These are phyloP conservation scores for Cassiopea xamachana DNA, from an alignment of 30 jellyfish, hydroid and myxozoan genomes.

Conservation along the genomic window DNA sequence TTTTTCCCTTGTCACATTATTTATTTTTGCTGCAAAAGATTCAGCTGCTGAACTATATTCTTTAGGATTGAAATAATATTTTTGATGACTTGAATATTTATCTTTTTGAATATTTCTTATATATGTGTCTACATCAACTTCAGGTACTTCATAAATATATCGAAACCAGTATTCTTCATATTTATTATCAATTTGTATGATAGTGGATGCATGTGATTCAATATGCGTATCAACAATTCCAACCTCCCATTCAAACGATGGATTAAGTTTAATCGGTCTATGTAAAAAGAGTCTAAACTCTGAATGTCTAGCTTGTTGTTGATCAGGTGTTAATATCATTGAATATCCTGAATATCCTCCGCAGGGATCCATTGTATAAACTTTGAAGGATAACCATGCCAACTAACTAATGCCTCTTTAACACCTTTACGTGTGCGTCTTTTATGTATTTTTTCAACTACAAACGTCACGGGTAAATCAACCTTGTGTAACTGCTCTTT, in stretches of 20 bases:
- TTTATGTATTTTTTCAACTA: neutral
- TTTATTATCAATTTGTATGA: neutral
- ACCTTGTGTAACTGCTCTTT: neutral
- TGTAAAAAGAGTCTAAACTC: neutral
- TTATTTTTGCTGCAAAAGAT: neutral
- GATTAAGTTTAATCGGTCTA: neutral
- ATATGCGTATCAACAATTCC: neutral
- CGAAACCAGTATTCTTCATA: neutral
- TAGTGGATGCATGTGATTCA: neutral
- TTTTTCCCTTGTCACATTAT: neutral
- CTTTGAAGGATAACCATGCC: neutral
- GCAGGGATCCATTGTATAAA: neutral
- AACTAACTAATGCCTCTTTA: slow-evolving; percentile 1
- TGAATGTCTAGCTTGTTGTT: neutral
- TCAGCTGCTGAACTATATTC: neutral
- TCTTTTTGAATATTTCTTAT: neutral
- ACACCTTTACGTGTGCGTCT: neutral
- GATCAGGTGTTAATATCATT: neutral
- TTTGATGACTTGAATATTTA: neutral
- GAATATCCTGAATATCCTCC: neutral
- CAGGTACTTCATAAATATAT: neutral
- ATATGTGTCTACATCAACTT: neutral
- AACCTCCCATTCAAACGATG: neutral
- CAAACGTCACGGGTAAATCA: neutral
- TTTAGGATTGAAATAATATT: neutral